Evolutionary conservation across 2,888 invertebrate species (phyloP).

Genomic region (Tyria jacobaeae): DNA sequence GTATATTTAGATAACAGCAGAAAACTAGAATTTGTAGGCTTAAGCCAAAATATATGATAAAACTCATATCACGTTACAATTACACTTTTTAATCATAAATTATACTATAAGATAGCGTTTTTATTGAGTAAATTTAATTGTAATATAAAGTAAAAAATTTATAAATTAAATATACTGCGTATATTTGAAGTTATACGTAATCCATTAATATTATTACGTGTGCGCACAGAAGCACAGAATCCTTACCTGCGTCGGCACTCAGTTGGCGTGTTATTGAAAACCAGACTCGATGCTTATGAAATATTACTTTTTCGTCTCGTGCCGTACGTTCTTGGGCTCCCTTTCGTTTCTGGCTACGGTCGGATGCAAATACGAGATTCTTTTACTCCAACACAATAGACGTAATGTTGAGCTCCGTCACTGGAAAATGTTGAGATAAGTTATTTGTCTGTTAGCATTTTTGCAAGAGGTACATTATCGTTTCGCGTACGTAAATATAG

Average conservation of each 20-base stretch:
- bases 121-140: neutral
- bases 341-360: conserved; percentile 66
- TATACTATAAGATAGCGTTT: too few relatives aligned
- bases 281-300: conserved; percentile 71
- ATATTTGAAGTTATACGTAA: conserved; percentile 34
- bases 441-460: conserved; percentile 75
- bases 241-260: conserved; percentile 56
- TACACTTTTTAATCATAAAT: too few relatives aligned
- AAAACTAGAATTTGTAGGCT: too few relatives aligned
- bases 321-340: conserved; percentile 61
- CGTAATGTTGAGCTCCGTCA: conserved; percentile 70
- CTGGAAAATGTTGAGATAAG: conserved; percentile 77
- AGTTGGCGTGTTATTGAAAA: conserved; percentile 72
- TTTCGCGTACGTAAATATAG: conserved; percentile 50
- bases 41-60: too few relatives aligned
- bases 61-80: too few relatives aligned
- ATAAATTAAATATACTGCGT: conserved; percentile 4
- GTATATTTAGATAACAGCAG: too few relatives aligned
- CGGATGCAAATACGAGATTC: conserved; percentile 79
- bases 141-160: neutral
- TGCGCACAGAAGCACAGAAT: conserved; percentile 36
- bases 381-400: conserved; percentile 75
- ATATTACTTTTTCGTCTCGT: conserved; percentile 74
- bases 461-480: conserved; percentile 58
- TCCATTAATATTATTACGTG: conserved; percentile 50